Evolutionary conservation across 2,113 vertebrate genomes (phyloP).

Genomic region (Anguilla japonica): DNA sequence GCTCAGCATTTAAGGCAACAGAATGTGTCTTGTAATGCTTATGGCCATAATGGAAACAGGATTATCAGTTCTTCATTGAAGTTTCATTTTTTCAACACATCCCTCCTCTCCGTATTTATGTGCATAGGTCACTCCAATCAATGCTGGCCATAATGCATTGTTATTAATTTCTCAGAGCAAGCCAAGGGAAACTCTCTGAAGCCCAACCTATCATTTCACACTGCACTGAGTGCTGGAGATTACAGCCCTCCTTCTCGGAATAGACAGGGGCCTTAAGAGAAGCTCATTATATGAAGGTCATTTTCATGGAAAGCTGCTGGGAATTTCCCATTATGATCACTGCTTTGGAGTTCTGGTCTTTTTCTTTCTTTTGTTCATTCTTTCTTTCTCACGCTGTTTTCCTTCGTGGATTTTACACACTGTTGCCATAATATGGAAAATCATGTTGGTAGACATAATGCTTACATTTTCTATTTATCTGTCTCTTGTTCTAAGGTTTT

Average conservation of each 20-base stretch:
- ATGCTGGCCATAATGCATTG: background rate
- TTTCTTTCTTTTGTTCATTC: background rate
- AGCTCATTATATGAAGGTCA: background rate
- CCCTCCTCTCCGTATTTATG: background rate
- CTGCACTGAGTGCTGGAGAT: background rate
- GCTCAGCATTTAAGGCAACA: background rate
- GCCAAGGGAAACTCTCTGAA: background rate
- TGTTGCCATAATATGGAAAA: too few species aligned
- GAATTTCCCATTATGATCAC: background rate
- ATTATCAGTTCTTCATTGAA: background rate
- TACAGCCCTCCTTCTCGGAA: background rate
- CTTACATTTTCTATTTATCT: too few species aligned
- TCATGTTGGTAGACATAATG: too few species aligned
- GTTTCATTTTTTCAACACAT: too few species aligned
- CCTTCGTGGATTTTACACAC: too few species aligned
- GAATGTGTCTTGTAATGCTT: background rate
- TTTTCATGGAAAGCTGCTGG: constrained; percentile 2
- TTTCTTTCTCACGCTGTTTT: background rate
- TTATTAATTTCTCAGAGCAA: background rate
- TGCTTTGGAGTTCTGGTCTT: background rate
- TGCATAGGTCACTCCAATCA: background rate
- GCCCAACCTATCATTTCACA: background rate
- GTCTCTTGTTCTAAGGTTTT: too few species aligned
- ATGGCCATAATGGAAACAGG: background rate
- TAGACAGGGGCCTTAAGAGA: background rate